Conservation (phyloP, 2,888 invertebrate species). For the Papilio gigon region DNA sequence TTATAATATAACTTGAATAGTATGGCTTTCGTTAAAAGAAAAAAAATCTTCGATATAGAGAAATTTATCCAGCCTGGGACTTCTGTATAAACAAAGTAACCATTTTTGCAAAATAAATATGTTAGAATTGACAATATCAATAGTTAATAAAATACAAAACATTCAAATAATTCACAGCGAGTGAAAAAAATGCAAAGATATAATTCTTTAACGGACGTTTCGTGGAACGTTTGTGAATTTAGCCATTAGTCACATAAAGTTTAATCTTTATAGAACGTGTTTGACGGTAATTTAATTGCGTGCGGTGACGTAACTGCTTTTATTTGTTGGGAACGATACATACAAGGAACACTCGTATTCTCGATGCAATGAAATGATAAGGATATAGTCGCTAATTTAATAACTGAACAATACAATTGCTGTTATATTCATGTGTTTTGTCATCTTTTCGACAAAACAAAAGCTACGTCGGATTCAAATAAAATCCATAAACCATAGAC, state of each 20-base stretch:
- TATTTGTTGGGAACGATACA: constrained; percentile 7
- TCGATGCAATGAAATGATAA: neutral
- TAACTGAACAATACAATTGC: too few relatives aligned
- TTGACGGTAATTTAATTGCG: constrained; percentile 18
- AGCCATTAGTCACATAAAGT: constrained; percentile 14
- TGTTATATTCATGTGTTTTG: too few relatives aligned
- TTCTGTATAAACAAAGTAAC: neutral
- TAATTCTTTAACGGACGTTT: neutral
- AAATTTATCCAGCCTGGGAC: neutral
- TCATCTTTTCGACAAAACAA: too few relatives aligned
- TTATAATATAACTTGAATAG: too few relatives aligned
- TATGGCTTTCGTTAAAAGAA: too few relatives aligned
- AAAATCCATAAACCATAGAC: too few relatives aligned
- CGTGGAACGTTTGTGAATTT: constrained; percentile 10
- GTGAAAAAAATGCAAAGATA: constrained; percentile 3
- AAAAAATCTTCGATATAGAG: neutral
- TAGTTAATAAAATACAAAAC: neutral
- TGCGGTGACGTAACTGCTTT: constrained; percentile 14
- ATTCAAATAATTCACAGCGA: neutral
- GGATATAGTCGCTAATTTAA: constrained; percentile 7
- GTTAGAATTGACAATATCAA: neutral
- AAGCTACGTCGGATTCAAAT: too few relatives aligned
- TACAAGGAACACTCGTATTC: neutral
- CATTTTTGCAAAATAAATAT: neutral
- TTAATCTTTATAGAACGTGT: constrained; percentile 29